Evolutionary conservation across 2,888 invertebrate species (phyloP).

Genomic region (Eurytoma adleriae): DNA sequence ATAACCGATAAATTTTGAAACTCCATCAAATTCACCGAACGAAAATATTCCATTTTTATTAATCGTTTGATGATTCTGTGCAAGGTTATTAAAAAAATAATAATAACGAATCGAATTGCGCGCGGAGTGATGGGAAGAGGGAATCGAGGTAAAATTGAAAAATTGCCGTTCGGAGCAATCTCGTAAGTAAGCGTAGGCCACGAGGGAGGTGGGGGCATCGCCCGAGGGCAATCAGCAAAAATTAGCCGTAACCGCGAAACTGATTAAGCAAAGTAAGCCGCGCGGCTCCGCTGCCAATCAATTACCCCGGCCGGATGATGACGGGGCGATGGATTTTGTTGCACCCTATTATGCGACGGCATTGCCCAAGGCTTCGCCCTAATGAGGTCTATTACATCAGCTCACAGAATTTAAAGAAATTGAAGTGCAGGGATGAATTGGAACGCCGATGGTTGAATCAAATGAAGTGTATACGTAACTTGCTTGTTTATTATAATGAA

Average conservation of each 20-base stretch:
- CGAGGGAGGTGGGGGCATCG: not conserved
- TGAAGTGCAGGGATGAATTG: too few relatives aligned
- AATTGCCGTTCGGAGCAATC: conserved; percentile 18
- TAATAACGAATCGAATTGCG: not conserved
- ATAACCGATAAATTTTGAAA: too few relatives aligned
- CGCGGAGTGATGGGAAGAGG: not conserved
- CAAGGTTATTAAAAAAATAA: not conserved
- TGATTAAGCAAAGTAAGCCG: conserved; percentile 27
- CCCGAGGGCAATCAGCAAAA: conserved; percentile 44
- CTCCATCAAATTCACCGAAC: too few relatives aligned
- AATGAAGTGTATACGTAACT: too few relatives aligned
- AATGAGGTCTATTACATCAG: too few relatives aligned
- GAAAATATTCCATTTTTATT: too few relatives aligned
- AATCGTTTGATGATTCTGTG: not conserved
- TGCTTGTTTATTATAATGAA: too few relatives aligned
- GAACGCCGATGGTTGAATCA: too few relatives aligned
- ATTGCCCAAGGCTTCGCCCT: not conserved
- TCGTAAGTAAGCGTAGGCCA: conserved; percentile 27
- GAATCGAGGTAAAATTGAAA: conserved; percentile 5
- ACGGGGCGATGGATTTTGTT: conserved; percentile 7
- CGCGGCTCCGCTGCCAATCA: conserved; percentile 29
- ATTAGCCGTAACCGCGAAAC: conserved; percentile 40
- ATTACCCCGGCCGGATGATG: conserved; percentile 34
- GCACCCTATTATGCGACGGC: conserved; percentile 2
- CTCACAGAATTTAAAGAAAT: too few relatives aligned